Percentiles rank a stretch among this genome's conserved stretches.
Evolutionary conservation across 2,888 invertebrate genomes (phyloP).

Genomic region (Dolichopus griseipennis): DNA sequence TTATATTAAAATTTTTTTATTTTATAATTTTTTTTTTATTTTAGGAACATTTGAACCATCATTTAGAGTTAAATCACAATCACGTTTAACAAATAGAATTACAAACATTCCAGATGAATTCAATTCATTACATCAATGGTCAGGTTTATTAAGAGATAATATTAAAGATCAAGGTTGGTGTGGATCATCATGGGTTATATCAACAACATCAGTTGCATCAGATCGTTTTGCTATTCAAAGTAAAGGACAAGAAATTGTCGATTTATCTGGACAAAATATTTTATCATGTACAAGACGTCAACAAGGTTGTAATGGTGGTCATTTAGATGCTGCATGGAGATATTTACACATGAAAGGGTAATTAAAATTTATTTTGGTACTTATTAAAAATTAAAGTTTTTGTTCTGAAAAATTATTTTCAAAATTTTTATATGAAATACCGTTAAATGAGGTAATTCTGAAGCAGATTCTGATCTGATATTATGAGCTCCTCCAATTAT

Average conservation of each 20-base stretch:
- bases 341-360: conserved; percentile 71
- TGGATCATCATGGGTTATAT: conserved; percentile 89
- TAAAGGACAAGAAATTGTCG: conserved; percentile 61
- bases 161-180: conserved; percentile 65
- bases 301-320: conserved; percentile 81
- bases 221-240: conserved; percentile 80
- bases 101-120: conserved; percentile 57
- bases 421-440: too few relatives aligned
- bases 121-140: conserved; percentile 71
- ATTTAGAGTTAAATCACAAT: conserved; percentile 39
- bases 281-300: conserved; percentile 73
- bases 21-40: conserved; percentile 7
- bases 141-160: conserved; percentile 54
- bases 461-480: too few relatives aligned
- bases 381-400: not conserved
- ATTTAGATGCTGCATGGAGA: conserved; percentile 87
- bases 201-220: conserved; percentile 70
- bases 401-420: too few relatives aligned
- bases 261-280: conserved; percentile 75
- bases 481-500: too few relatives aligned
- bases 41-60: conserved; percentile 40
- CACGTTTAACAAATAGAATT: conserved; percentile 32
- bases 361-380: conserved; percentile 18
- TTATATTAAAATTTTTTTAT: too few relatives aligned
- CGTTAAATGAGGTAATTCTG: too few relatives aligned